Evolutionary conservation across 2,113 vertebrate species (phyloP), one percentile per base, ranked within the genome.

Genomic region (Leptosomus discolor): DNA sequence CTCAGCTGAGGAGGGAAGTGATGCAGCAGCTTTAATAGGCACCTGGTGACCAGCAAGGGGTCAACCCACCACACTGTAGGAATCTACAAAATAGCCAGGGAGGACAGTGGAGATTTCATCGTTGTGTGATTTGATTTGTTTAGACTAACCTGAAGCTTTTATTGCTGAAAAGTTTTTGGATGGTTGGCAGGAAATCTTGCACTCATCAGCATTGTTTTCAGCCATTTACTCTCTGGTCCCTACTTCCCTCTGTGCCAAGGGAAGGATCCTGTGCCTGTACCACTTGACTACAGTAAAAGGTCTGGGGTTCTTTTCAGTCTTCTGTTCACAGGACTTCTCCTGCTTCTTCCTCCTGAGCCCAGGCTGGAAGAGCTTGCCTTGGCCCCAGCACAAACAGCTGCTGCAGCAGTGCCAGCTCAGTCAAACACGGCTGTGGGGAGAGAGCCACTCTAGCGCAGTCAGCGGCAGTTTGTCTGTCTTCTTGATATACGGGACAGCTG

Each of bases 371-470:
- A 64, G 21, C 56, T 80, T 78, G 24, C 26, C 14, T 89, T 1
- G 3, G 22, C 36, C 36, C 20, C 36, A 39, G 18, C 3, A 0
- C n/a, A 27, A 20, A 6, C 1, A 5, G 43, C 57, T 67, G 41
- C 46, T 78, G 37, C 58, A 29, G 20, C 54, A 4, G 26, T 77
- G 20, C 26, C 45, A 26, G 20, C 41, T 75, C 23, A 8, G 32
- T 30, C 74, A 36, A 24, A 37, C 37, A 13, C 13, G 41, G 45
- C 60, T 81, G 32, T 36, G 16, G 22, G 22, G 32, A 32, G 6
- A 63, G 41, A 70, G 12, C 2, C 1, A 13, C n/a, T 51, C 67
- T 68, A 1, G 43, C 48, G 26, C 3, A 4, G 36, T 50, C 82
- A 75, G 45, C 3, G 2, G 48, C 61, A 60, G 21, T 41, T 85